Conservation (phyloP, 2,888 invertebrate genomes). For the Rhimphoctona megacephalus region DNA sequence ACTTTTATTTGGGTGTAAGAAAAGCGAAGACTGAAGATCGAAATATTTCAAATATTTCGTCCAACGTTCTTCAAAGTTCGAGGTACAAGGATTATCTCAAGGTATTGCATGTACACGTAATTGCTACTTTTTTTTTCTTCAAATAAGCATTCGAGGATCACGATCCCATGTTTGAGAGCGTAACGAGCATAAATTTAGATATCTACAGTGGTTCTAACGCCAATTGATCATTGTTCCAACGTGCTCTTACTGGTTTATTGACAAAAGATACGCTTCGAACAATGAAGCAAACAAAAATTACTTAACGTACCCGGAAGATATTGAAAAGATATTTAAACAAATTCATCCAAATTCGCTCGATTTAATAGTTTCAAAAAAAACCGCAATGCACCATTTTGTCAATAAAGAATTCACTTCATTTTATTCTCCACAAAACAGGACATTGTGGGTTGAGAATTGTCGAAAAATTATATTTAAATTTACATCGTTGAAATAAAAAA, state of each 20-base stretch:
- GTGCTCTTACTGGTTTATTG: background rate
- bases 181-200: too few relatives aligned
- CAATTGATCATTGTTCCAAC: conserved; percentile 2
- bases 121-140: background rate
- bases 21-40: too few relatives aligned
- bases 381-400: too few relatives aligned
- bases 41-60: background rate
- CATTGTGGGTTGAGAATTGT: too few relatives aligned
- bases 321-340: background rate
- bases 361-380: background rate
- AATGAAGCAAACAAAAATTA: background rate
- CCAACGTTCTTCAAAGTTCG: background rate
- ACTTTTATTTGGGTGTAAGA: too few relatives aligned
- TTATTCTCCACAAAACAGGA: too few relatives aligned
- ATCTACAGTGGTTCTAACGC: background rate
- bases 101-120: background rate
- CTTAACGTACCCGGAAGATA: background rate
- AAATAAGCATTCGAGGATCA: background rate
- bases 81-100: conserved; percentile 12
- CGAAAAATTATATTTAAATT: too few relatives aligned
- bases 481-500: too few relatives aligned
- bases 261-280: background rate
- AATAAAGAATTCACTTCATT: too few relatives aligned
- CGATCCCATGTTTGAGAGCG: too few relatives aligned
- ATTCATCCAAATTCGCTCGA: background rate